phyloP scores from a whole-genome alignment of 2,888 invertebrate species.

The Lepidocyrtinus sp. region DNA sequence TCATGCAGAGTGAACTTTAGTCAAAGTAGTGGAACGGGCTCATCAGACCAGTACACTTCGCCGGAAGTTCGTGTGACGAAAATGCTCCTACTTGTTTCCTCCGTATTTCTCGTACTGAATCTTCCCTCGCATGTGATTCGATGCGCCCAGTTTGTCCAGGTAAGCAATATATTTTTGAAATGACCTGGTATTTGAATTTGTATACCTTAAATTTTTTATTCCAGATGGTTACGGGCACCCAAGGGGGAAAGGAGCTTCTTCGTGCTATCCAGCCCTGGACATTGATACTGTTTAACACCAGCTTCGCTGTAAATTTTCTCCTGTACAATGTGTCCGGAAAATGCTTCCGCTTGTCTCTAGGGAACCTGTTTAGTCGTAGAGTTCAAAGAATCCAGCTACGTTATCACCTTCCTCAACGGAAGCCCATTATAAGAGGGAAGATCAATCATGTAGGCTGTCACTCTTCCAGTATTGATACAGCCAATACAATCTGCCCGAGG shows the following conservation, averaged over 20 bases:
- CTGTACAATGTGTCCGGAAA: conserved; percentile 87
- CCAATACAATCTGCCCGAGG: too few species aligned
- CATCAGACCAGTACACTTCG: conserved; percentile 20
- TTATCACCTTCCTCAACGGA: too few species aligned
- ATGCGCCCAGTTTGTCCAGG: conserved; percentile 78
- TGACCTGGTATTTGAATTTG: not conserved
- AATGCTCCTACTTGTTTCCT: conserved; percentile 87
- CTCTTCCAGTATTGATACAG: too few species aligned
- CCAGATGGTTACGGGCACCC: conserved; percentile 51
- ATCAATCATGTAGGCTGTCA: too few species aligned
- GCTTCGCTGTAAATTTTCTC: conserved; percentile 87
- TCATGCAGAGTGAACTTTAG: too few species aligned
- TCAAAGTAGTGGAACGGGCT: too few species aligned
- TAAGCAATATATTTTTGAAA: conserved; percentile 72
- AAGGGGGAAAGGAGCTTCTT: conserved; percentile 41
- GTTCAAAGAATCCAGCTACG: too few species aligned
- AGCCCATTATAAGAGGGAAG: too few species aligned
- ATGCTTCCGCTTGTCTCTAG: conserved; percentile 81
- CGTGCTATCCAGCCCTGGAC: conserved; percentile 64
- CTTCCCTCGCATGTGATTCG: conserved; percentile 83
- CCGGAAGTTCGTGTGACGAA: conserved; percentile 77
- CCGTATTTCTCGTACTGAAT: conserved; percentile 84
- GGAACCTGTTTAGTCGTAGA: too few species aligned
- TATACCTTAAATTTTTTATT: conserved; percentile 16
- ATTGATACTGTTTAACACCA: conserved; percentile 82